phyloP scores from a whole-genome alignment of 2,888 invertebrate species.

The Drosophila emarginata region DNA sequence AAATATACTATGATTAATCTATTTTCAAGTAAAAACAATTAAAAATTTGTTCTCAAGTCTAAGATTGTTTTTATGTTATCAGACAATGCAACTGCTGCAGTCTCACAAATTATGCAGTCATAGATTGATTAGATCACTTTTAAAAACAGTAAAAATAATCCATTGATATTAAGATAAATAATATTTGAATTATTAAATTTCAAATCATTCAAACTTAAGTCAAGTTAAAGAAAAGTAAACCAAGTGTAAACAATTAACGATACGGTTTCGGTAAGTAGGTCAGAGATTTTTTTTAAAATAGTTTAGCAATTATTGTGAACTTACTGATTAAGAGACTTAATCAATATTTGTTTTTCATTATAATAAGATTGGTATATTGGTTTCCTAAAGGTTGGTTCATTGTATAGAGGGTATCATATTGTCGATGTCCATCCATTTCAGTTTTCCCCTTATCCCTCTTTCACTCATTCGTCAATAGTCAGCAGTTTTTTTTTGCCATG shows the following conservation, averaged over 20 bases:
- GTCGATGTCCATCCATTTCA: background rate
- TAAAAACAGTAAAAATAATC: background rate
- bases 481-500: slow-evolving; percentile 9
- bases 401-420: background rate
- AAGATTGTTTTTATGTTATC: background rate
- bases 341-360: background rate
- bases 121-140: background rate
- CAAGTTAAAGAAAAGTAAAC: no score
- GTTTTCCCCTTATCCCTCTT: background rate
- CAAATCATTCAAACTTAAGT: no score
- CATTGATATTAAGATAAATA: background rate
- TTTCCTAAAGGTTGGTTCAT: no score
- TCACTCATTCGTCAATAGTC: background rate
- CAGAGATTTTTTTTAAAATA: no score
- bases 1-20: background rate
- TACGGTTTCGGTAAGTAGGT: no score
- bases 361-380: no score
- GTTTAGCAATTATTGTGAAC: no score
- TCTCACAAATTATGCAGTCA: background rate
- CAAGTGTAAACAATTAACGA: no score
- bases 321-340: background rate
- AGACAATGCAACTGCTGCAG: background rate
- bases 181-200: no score
- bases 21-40: background rate
- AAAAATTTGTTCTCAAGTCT: background rate